phyloP scores from a whole-genome alignment of 92 coral and sea anemone species.

The Heteractis magnifica region DNA sequence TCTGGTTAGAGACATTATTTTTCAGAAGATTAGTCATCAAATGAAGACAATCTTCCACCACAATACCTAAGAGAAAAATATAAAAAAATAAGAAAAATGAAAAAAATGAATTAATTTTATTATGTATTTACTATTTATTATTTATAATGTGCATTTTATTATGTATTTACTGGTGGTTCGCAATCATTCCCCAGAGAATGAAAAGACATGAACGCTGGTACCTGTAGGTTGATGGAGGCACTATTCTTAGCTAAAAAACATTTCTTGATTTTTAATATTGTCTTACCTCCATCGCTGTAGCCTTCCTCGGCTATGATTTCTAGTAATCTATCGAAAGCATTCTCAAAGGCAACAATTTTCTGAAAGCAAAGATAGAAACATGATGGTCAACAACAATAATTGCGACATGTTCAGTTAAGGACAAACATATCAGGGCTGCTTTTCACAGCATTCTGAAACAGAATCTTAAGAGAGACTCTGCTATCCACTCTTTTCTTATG shows the following conservation, averaged over 20 bases:
- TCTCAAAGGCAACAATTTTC: constrained; percentile 99
- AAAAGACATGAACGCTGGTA: too few species aligned
- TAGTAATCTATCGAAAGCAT: constrained; percentile 94
- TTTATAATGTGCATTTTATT: background rate
- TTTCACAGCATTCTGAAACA: too few species aligned
- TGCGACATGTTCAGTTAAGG: too few species aligned
- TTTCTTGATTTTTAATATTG: too few species aligned
- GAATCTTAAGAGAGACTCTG: too few species aligned
- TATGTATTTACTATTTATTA: too few species aligned
- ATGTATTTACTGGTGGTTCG: too few species aligned
- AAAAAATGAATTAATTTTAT: too few species aligned
- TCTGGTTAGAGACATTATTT: constrained; percentile 94
- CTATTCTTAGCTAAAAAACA: background rate
- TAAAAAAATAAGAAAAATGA: background rate
- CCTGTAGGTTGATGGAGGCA: background rate
- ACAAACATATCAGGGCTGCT: too few species aligned
- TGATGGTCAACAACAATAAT: background rate
- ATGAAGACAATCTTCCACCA: constrained; percentile 90
- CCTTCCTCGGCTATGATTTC: constrained; percentile 98
- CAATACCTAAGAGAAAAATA: constrained; percentile 66
- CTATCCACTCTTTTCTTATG: too few species aligned
- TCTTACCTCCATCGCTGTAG: constrained; percentile 90
- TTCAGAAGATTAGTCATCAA: constrained; percentile 85
- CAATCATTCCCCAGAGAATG: too few species aligned
- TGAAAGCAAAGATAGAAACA: constrained; percentile 17